Evolutionary conservation across 2,113 vertebrate species (phyloP).

Genomic region (Ardeotis arabs): DNA sequence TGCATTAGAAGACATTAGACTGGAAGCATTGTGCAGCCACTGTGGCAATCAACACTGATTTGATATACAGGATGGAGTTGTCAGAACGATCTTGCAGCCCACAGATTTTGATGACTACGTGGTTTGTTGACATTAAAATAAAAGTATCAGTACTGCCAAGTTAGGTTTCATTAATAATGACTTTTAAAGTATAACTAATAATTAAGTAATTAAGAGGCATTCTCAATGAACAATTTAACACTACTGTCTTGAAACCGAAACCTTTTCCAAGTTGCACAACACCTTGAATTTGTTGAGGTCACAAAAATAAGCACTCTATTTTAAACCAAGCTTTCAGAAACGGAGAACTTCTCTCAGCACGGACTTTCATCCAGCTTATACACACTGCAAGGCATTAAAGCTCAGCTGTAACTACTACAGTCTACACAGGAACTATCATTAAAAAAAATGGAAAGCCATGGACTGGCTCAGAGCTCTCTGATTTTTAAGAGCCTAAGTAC

Average conservation of each 20-base stretch:
- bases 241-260: neutral
- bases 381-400: neutral
- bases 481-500: neutral
- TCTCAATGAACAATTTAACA: slow-evolving; percentile 16
- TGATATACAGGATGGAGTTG: neutral
- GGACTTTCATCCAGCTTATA: neutral
- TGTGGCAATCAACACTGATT: neutral
- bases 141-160: neutral
- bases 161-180: neutral
- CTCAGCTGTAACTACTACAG: neutral
- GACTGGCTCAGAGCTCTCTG: neutral
- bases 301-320: neutral
- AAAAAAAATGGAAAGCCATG: neutral
- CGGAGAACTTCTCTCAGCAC: neutral
- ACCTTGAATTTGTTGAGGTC: neutral
- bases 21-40: neutral
- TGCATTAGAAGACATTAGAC: neutral
- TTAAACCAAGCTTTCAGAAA: neutral
- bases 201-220: slow-evolving; percentile 43
- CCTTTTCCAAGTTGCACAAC: neutral
- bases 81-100: neutral
- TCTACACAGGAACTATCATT: neutral
- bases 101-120: neutral
- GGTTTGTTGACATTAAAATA: slow-evolving; percentile 20
- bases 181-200: slow-evolving; percentile 17